Evolutionary conservation across 2,113 vertebrate species (phyloP), one percentile per base, ranked within the genome.

Genomic region (Sinocyclocheilus maitianheensis): DNA sequence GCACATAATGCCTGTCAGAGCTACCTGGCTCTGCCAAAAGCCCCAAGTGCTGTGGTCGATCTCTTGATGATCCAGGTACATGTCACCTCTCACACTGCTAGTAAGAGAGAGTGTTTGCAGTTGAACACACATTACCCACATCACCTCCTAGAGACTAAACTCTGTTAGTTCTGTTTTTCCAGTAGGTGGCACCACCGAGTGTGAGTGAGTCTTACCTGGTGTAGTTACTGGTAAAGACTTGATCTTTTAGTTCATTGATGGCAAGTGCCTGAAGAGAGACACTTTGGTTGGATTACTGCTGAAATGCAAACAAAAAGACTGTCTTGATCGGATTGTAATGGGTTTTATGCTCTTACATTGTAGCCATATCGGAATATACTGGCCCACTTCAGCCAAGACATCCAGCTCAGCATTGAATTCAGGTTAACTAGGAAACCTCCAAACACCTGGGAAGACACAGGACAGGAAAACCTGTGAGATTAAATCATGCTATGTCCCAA

Each of bases 11-110:
- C 92, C 92, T 46, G 93, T 18, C 85, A 96, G 93, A 63, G 95
- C 95, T 81, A 95, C 91, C 65, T 93, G 78, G 75, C 95, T 96
- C 93, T 95, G 91, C 95, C 95, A 95, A 90, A 95, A 95, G 3
- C 94, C 95, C 95, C 95, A 96, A 0, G 22, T 5, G 2, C 94
- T 95, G 91, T 94, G 93, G 90, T 95, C 91, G 2, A 96, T 92
- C n/a, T 40, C 88, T 90, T 94, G 93, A 13, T 20, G 13, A 0
- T 85, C 3, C 89, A 96, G 89, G 63, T 94, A 94, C 37, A 46
- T 0, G 88, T 95, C 94, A 14, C 95, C 95, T 24, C 89, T 87
- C 40, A 94, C 6, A 1, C 95, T 95, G 90, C 20, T 6, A 48
- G 14, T 69, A 0, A 82, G 43, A 83, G 24, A 74, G 12, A 43